Percentiles rank a stretch among this genome's conserved stretches.
phyloP scores from a whole-genome alignment of 2,113 vertebrate species.

The Alosa alosa region DNA sequence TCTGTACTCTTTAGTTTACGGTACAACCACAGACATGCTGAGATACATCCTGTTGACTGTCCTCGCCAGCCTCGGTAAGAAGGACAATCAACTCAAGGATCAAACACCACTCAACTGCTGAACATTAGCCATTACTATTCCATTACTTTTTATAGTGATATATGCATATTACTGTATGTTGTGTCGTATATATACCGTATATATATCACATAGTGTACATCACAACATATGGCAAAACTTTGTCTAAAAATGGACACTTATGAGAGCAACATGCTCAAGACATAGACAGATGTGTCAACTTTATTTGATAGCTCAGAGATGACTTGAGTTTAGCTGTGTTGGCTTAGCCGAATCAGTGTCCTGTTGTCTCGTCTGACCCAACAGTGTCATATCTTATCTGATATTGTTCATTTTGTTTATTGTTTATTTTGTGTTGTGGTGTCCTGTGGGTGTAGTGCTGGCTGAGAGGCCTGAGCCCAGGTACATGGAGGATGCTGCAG shows the following conservation, averaged over 20 bases:
- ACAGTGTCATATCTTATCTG: no score
- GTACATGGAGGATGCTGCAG: constrained; percentile 51
- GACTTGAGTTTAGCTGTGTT: no score
- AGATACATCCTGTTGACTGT: constrained; percentile 68
- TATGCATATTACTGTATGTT: background rate
- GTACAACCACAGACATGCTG: constrained; percentile 70
- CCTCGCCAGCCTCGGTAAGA: constrained; percentile 77
- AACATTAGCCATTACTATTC: background rate
- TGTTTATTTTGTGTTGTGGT: background rate
- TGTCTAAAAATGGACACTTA: no score
- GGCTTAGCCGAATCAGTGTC: no score
- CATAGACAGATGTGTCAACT: background rate
- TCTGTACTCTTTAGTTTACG: constrained; percentile 32
- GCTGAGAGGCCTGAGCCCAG: constrained; percentile 74
- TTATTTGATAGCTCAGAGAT: no score
- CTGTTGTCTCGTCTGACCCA: no score
- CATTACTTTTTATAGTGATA: background rate
- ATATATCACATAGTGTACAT: no score
- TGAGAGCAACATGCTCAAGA: no score
- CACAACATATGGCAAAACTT: no score
- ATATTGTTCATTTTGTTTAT: no score
- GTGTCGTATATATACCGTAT: background rate
- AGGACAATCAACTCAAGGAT: background rate
- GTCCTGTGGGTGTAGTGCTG: constrained; percentile 49
- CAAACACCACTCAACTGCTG: background rate